Base-by-base conservation (phyloP, 2,888 invertebrate genomes). In the Nomada fucata region DNA sequence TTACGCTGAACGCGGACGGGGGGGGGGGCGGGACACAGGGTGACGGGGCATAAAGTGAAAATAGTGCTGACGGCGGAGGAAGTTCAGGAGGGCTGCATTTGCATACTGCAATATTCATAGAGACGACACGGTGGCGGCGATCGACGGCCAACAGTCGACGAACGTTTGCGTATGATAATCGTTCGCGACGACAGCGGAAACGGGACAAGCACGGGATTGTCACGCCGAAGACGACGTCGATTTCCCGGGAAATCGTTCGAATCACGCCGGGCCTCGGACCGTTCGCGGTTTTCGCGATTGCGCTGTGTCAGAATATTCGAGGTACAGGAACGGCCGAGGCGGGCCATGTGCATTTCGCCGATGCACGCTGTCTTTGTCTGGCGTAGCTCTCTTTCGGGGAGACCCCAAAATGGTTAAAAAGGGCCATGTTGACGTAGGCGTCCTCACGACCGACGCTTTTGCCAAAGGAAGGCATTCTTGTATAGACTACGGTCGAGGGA, bases 91-190 rank as follows among this genome's bases (percentile, higher is more conserved):
- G 84, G 77, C 81, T 74, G 72, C 79, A 91, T 91, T 90, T 91
- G 83, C 90, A 91, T 91, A 87, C 83, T 89, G 89, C 83, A 90
- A 91, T 91, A 91, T 91, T 90, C 89, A 90, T 91, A 86, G 75
- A 65, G 77, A 79, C 77, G 60, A 15, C 61, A 44, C 59, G 73
- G 57, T 78, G 63, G 63, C 57, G 61, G 72, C 65, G 78, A 68
- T 64, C 69, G 79, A 63, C 44, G 57, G 50, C 69, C 76, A 65
- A 57, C 69, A 44, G 63, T 75, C 47, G 60, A 52, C 61, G 72
- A 60, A 79, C 79, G 80, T 80, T 80, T 79, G 61, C 80, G 67
- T 79, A 79, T 79, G 79, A 60, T 67, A 80, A 80, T 71, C 26
- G 42, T n/a, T 47, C 47, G 53, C 10, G 53, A 36, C 79, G 65